Base-by-base conservation (phyloP, 2,888 invertebrate species). In the Mythimna lalbum region DNA sequence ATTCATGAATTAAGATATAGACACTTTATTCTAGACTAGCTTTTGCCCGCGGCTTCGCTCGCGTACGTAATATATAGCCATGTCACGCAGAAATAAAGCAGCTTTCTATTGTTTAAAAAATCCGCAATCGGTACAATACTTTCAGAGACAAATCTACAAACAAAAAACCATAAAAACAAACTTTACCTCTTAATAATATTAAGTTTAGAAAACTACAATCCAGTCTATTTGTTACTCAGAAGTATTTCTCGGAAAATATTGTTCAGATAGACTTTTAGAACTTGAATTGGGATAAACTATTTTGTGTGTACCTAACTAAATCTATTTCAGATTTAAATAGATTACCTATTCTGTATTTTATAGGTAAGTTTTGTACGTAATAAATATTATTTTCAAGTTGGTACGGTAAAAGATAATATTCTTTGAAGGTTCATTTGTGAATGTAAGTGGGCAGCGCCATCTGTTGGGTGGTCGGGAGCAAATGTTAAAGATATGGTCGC, bases 401-500 rank as follows among this genome's bases (percentile, higher is more conserved):
- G 27, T 3, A 5, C 0, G 19, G 3, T 1, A 39, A 0, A 4
- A 17, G 2, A 0, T 21, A 19, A 39, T 19, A 12, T 39, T 36
- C 62, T 27, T n/a, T 1, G 2, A 19, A 0, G 1, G 39, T 47
- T 12, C 31, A 33, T 56, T 27, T 14, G 5, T 31, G 17, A 14
- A 21, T 19, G 23, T 23, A 21, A 49, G 31, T 56, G 27, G 5
- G 4, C 14, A 71, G 14, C 79, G 79, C 78, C 79, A 79, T 79
- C 79, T 79, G 60, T 49, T 33, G 73, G 63, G 65, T 65, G 82
- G 68, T 1, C 39, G 10, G 33, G 10, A 19, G 6, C 12, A 39
- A 62, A 55, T 49, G 12, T 7, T 7, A 27, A 27, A 39, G 14
- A 9, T 27, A 12, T 4, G 3, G 49, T 12, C 4, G 0, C 1